Base-by-base conservation (phyloP, 2,113 vertebrate genomes). In the Nerophis lumbriciformis region DNA sequence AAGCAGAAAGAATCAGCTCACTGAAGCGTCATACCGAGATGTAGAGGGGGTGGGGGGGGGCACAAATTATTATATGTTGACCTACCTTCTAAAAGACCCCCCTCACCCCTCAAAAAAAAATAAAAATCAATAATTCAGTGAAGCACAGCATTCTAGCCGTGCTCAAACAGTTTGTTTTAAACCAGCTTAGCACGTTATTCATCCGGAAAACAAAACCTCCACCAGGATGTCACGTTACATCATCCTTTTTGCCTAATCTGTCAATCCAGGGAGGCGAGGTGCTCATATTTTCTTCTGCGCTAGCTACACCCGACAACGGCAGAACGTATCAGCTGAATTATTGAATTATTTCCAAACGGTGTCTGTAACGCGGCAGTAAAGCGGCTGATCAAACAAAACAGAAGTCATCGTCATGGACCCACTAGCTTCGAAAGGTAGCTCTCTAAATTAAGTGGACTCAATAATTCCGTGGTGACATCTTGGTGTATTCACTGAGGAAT, bases 1-100 rank as follows among this genome's bases (percentile, higher is more conserved):
- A 83, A 75, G 80, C 78, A 79, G 77, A 85, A 76, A 78, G 56
- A 81, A 81, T 80, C 68, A 76, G 75, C 79, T 71, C 80, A 81
- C 55, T 78, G 70, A 70, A 79, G 75, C 78, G 69, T 79, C 75
- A 48, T 66, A 42, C 65, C 38, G 53, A 82, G 65, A 77, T 66
- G 45, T 36, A 7, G 10, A 21, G 6, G 7, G 11, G 8, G 7
- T 13, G 15, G 21, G 6, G 12, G 16, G 13, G 12, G 21, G 15
- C 13, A 55, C 8, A 55, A 42, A 60, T 56, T 48, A 72, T 78
- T 83, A 79, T 45, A 77, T 65, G 70, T 73, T 79, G 80, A 83
- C 83, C 77, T 75, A 80, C 65, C 77, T 71, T 69, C 65, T 16
- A 55, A 53, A 67, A 76, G 13, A 84, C 59, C 51, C 59, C 69